Percentiles rank a stretch among this genome's conserved stretches.
Evolutionary conservation across 2,888 invertebrate species (phyloP).

Genomic region (Torymus auratus): DNA sequence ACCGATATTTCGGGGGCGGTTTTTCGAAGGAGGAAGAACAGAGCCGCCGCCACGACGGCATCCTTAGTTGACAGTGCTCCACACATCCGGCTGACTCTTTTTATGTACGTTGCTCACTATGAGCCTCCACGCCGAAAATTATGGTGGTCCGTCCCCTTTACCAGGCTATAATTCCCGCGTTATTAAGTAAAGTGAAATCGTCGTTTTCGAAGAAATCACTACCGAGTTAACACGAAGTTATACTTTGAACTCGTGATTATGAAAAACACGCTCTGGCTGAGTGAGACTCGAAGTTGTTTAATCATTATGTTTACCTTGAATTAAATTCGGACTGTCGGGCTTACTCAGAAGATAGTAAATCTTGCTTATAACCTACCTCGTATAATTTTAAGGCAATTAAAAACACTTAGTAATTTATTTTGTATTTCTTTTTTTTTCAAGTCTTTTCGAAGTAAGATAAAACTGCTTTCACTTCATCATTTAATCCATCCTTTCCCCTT

Average conservation of each 20-base stretch:
- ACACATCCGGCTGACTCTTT: slow-evolving; percentile 33
- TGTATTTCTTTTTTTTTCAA: too few relatives aligned
- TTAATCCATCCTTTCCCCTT: too few relatives aligned
- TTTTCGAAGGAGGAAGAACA: too few relatives aligned
- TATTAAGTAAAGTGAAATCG: slow-evolving; percentile 57
- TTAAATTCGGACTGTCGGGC: slow-evolving; percentile 35
- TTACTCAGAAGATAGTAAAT: background rate
- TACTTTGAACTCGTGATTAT: too few relatives aligned
- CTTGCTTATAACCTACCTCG: too few relatives aligned
- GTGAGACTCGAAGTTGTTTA: slow-evolving; percentile 8
- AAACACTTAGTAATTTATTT: too few relatives aligned
- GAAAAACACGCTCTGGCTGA: background rate
- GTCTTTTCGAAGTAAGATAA: too few relatives aligned
- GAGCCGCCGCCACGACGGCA: background rate
- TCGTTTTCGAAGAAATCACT: slow-evolving; percentile 54
- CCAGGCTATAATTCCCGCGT: slow-evolving; percentile 45
- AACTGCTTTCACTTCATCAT: too few relatives aligned
- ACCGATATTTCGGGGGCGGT: slow-evolving; percentile 54
- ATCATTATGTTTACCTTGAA: slow-evolving; percentile 40
- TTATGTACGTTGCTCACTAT: background rate
- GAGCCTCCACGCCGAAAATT: slow-evolving; percentile 40
- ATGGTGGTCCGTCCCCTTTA: slow-evolving; percentile 41
- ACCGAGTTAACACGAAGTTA: too few relatives aligned
- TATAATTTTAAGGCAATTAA: too few relatives aligned
- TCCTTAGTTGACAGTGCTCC: slow-evolving; percentile 42